Evolutionary conservation across 2,797 vertebrate species (phyloP), one percentile per base, ranked within the genome.

Genomic region (Masticophis lateralis): DNA sequence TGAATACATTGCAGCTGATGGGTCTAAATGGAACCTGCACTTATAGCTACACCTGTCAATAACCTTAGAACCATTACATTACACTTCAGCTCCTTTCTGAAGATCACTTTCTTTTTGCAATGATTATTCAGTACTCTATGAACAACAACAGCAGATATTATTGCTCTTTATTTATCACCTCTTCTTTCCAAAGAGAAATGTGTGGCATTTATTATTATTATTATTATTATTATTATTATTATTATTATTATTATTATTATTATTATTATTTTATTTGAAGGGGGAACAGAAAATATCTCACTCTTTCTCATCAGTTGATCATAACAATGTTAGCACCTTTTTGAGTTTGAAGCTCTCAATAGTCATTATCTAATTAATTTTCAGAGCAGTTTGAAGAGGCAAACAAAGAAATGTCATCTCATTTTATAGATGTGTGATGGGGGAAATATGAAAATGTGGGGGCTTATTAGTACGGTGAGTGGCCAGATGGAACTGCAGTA

Each of bases 31-130:
- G 97, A 97, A 97, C 97, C 95, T 94, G 97, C 97, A 97, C 97
- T 97, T 97, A 97, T 96, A 96, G 97, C 94, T 95, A 97, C 97
- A 97, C 97, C 96, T 97, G 97, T 96, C 97, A 97, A 97, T 97
- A 97, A 97, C 97, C 96, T 96, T 92, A 96, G 96, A 95, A 97
- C 96, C 96, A 97, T 97, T 97, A 97, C 96, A 95, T 96, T 92
- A 97, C 96, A 97, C 97, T 74, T 74, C 66, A 97, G 96, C 97
- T 97, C 96, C 96, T 97, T 96, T 96, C 96, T 96, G 96, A 97
- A 97, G 97, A 97, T 97, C 97, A 96, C 97, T 96, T 97, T 94
- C 97, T 97, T 97, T 96, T 96, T 95, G 96, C 96, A 97, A 96
- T 96, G 97, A 97, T 97, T 97, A 97, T 97, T 97, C 97, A 96